Evolutionary conservation across 2,888 invertebrate species (phyloP), one percentile per base, ranked within the genome.

Genomic region (Disparrhopalites patrizii): DNA sequence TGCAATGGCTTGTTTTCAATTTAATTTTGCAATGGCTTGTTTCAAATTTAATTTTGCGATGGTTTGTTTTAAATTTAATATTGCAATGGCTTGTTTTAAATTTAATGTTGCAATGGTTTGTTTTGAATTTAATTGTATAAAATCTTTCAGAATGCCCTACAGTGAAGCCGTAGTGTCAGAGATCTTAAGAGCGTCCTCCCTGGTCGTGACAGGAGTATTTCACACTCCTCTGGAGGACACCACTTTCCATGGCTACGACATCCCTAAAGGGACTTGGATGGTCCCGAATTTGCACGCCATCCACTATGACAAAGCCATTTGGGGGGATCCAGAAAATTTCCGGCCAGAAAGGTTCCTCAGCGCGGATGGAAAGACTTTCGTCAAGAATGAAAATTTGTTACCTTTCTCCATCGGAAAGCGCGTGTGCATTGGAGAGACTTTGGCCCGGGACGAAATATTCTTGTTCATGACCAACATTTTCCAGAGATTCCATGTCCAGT

Each of bases 281-380:
- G 28, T 47, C 15, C 20, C 62, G 3, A 62, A 62, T 52, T 5
- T 31, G 2, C 52, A 62, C 25, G 33, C 50, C 1, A 54, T 69
- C 1, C 67, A 67, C 38, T 55, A 28, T 20, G 68, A 69, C 31
- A 50, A 65, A 27, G 60, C 61, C 40, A 61, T 63, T 47, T 72
- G 70, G 70, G 68, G 68, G 0, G 73, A 73, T 28, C 69, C 73
- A 1, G 47, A 70, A 4, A 58, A 50, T 3, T 72, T 72, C 47
- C 65, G 72, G 4, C 72, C 72, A 5, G 67, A 67, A 31, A 47
- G 72, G 15, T 71, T 71, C 60, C 57, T 73, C 10, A 68, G 69
- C 54, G 65, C 62, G 1, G 64, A 58, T 27, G 65, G 58, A 25
- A 51, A 28, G 15, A 31, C 25, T 5, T 40, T 63, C 2, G 36